Conservation (phyloP, 2,797 vertebrate genomes). For the Tarsius wallacei region DNA sequence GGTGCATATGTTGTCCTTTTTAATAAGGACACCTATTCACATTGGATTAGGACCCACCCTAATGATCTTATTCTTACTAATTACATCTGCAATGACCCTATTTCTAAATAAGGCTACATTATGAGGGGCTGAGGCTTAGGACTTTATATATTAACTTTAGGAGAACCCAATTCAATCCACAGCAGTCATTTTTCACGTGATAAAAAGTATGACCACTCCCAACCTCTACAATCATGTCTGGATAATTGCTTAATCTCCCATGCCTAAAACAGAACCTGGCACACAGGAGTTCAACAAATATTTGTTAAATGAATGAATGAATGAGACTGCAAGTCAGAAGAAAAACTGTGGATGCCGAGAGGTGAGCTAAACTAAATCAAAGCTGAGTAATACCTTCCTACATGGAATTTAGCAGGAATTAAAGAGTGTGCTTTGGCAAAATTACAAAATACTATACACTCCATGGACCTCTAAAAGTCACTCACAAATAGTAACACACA, state of each 20-base stretch:
- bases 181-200: not conserved
- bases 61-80: not conserved
- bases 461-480: not conserved
- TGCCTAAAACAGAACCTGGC: not conserved
- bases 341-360: not conserved
- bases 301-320: not conserved
- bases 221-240: not conserved
- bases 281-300: not conserved
- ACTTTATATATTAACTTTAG: not conserved
- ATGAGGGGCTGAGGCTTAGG: not conserved
- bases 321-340: not conserved
- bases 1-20: not conserved
- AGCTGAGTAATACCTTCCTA: not conserved
- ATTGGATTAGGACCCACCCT: not conserved
- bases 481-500: not conserved
- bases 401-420: slow-evolving; percentile 21
- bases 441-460: not conserved
- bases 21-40: not conserved
- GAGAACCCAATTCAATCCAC: not conserved
- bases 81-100: not conserved
- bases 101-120: slow-evolving; percentile 41
- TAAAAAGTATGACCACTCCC: not conserved
- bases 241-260: not conserved
- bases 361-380: not conserved
- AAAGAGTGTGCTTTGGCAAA: slow-evolving; percentile 34